Conservation (phyloP, 2,113 vertebrate genomes). For the Antechinus stuartii region DNA sequence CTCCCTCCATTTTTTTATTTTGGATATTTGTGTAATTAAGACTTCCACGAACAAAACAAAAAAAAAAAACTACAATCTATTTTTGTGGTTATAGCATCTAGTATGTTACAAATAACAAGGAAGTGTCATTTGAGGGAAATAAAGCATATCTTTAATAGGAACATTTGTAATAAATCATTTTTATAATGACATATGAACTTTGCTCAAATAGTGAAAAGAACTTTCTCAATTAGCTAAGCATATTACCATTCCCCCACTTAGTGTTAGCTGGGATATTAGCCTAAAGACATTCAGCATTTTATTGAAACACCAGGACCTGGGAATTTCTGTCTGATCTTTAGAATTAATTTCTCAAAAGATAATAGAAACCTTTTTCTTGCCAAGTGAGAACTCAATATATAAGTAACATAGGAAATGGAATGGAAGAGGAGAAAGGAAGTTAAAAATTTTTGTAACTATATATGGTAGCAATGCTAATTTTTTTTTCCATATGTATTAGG, state of each 20-base stretch:
- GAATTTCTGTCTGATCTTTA: background rate
- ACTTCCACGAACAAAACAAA: background rate
- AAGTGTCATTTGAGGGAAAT: background rate
- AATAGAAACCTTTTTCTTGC: background rate
- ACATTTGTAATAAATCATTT: background rate
- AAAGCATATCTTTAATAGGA: background rate
- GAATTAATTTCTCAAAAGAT: background rate
- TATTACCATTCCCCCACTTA: background rate
- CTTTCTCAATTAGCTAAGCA: background rate
- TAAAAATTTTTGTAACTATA: background rate
- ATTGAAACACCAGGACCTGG: background rate
- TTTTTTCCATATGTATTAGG: constrained; percentile 47
- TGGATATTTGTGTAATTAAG: background rate
- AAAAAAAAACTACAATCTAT: background rate
- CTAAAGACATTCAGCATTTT: background rate
- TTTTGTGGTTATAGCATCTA: background rate
- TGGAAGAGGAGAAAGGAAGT: constrained; percentile 26
- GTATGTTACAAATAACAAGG: background rate
- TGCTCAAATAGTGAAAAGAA: background rate
- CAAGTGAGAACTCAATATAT: background rate
- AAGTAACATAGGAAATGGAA: constrained; percentile 23
- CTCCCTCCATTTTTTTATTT: background rate
- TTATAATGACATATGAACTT: background rate
- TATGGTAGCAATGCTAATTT: background rate
- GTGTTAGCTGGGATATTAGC: background rate